These are phyloP conservation scores for Toxotes lorentzi DNA, from an alignment of 2,797 vertebrate genomes.

Conservation along the genomic window DNA sequence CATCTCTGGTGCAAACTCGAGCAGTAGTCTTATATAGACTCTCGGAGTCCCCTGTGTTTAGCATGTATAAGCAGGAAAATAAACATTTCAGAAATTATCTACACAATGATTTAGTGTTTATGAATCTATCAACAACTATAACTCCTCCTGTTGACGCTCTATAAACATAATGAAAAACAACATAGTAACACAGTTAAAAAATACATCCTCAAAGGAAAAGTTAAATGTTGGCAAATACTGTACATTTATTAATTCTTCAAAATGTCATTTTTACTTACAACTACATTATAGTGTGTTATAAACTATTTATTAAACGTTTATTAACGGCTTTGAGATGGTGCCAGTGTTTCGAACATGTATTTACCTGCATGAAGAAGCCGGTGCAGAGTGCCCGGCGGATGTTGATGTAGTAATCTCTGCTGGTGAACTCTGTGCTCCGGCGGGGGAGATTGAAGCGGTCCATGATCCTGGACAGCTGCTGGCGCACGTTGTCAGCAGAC, in stretches of 20 bases:
- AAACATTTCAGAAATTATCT: no score
- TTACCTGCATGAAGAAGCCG: constrained; percentile 98
- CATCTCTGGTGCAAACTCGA: background rate
- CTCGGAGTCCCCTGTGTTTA: background rate
- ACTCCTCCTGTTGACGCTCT: background rate
- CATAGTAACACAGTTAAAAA: background rate
- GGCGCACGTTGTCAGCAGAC: constrained; percentile 99
- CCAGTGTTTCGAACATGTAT: no score
- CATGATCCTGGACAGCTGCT: constrained; percentile 99
- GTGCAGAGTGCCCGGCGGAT: constrained; percentile 98
- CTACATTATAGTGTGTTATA: background rate
- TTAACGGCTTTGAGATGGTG: background rate
- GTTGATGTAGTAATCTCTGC: constrained; percentile 99
- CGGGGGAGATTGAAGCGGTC: constrained; percentile 99
- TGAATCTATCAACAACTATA: no score
- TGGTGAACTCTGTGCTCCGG: constrained; percentile 98
- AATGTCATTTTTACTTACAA: background rate
- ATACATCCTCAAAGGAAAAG: background rate
- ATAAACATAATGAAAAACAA: background rate
- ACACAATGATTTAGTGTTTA: no score
- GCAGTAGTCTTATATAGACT: constrained; percentile 85
- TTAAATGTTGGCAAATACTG: background rate
- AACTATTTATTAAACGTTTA: background rate
- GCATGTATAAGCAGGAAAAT: no score
- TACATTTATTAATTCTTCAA: background rate